These are phyloP conservation scores for Caloenas nicobarica DNA, from an alignment of 2,113 vertebrate species.

Conservation along the genomic window DNA sequence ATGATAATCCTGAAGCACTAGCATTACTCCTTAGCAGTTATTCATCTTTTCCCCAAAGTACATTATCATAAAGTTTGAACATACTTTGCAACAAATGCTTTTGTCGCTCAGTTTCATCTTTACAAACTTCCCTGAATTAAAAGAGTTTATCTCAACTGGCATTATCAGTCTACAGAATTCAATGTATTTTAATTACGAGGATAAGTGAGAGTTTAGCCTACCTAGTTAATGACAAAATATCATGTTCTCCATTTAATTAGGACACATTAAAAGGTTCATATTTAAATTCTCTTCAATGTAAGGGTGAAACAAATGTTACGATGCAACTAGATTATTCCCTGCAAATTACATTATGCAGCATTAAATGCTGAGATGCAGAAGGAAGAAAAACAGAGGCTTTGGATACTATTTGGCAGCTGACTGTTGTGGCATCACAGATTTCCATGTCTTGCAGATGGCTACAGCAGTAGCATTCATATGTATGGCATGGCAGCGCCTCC, in stretches of 20 bases:
- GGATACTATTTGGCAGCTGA: background rate
- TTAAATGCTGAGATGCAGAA: background rate
- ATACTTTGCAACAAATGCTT: slow-evolving; percentile 30
- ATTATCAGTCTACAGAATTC: background rate
- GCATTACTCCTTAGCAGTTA: background rate
- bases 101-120: slow-evolving; percentile 5
- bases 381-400: background rate
- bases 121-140: slow-evolving; percentile 12
- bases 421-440: background rate
- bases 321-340: slow-evolving; percentile 12
- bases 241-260: slow-evolving; percentile 42
- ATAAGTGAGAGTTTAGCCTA: slow-evolving; percentile 21
- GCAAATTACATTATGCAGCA: background rate
- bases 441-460: background rate
- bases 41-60: background rate
- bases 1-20: background rate
- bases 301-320: slow-evolving; percentile 50
- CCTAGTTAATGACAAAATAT: slow-evolving; percentile 7
- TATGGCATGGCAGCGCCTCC: background rate
- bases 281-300: slow-evolving; percentile 32
- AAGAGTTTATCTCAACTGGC: slow-evolving; percentile 21
- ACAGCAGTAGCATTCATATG: background rate
- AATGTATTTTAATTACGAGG: slow-evolving; percentile 48
- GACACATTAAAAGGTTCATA: background rate
- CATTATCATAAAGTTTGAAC: slow-evolving; percentile 7